These are phyloP conservation scores for Strix aluco DNA, from an alignment of 2,113 vertebrate species.

Conservation along the genomic window DNA sequence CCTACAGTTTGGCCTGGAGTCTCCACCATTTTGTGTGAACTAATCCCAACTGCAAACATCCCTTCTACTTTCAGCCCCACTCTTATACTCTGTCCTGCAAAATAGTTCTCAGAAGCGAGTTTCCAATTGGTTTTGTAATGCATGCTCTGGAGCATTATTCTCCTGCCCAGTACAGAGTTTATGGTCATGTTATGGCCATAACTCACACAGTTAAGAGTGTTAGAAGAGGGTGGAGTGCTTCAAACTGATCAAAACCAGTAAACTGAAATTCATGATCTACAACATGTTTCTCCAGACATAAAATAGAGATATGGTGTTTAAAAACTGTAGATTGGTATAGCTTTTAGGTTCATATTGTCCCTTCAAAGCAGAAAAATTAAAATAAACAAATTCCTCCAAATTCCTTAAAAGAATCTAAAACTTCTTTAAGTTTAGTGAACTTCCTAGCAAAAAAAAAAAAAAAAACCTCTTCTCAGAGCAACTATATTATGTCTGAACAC, in stretches of 20 bases:
- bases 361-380: neutral
- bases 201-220: neutral
- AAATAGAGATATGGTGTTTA: neutral
- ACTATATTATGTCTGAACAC: neutral
- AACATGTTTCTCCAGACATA: neutral
- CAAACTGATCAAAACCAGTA: neutral
- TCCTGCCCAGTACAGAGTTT: neutral
- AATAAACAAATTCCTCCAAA: neutral
- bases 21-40: neutral
- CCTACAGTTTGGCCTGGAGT: neutral
- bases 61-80: neutral
- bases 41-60: neutral
- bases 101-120: neutral
- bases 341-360: neutral
- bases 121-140: neutral
- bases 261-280: neutral
- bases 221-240: neutral
- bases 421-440: neutral
- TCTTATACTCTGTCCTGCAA: neutral
- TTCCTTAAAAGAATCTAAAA: neutral
- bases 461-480: neutral
- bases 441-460: neutral
- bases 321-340: neutral
- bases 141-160: neutral
- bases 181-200: neutral